Percentiles rank a stretch among this genome's conserved stretches.
phyloP scores from a whole-genome alignment of 2,888 invertebrate genomes.

The Acanthosepion esculentum region DNA sequence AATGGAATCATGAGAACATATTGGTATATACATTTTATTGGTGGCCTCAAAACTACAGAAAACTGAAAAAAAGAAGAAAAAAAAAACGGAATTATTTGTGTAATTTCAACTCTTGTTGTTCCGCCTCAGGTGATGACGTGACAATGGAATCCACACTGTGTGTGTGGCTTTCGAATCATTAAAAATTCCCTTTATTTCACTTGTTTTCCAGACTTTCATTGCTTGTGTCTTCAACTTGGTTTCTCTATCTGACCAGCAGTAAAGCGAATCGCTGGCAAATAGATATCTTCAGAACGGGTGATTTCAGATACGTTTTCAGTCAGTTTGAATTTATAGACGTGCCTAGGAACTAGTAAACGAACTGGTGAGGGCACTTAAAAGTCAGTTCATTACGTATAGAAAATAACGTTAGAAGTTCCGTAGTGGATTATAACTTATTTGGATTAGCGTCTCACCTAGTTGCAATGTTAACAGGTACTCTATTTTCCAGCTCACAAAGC shows the following conservation, averaged over 20 bases:
- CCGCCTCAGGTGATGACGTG: constrained; percentile 33
- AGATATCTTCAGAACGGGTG: too few species aligned
- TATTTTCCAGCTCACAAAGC: too few species aligned
- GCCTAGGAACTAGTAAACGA: too few species aligned
- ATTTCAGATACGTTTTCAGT: too few species aligned
- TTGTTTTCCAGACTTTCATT: constrained; percentile 33
- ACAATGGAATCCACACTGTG: neutral
- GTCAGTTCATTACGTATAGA: too few species aligned
- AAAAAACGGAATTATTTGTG: neutral
- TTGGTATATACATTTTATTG: neutral
- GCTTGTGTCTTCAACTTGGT: neutral
- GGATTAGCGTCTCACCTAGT: too few species aligned
- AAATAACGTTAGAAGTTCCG: too few species aligned
- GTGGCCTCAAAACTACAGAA: neutral
- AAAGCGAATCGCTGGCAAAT: too few species aligned
- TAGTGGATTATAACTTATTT: too few species aligned
- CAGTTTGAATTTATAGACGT: too few species aligned
- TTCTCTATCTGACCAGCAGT: neutral
- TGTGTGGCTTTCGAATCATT: neutral
- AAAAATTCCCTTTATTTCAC: constrained; percentile 33
- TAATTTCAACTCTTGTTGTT: constrained; percentile 13
- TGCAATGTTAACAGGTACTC: too few species aligned
- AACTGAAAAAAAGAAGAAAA: neutral
- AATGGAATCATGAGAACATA: neutral
- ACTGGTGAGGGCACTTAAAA: too few species aligned